phyloP scores from a whole-genome alignment of 2,113 vertebrate genomes.

The Pachycephala philippinensis region DNA sequence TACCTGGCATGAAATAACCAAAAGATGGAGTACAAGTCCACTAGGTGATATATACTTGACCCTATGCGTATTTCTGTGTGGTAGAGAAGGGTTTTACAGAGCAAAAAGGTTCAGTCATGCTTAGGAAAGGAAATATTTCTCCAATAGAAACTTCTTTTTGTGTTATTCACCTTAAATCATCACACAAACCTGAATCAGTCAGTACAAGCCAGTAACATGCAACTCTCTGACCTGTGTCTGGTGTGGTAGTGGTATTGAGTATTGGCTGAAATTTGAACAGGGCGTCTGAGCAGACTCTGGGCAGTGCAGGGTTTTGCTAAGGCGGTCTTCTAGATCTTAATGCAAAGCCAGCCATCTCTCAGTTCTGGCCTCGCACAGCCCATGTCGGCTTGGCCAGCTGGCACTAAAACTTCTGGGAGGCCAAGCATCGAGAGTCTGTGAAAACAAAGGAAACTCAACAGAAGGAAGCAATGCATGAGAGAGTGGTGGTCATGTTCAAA shows the following conservation, averaged over 20 bases:
- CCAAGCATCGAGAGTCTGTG: background rate
- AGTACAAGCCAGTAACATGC: background rate
- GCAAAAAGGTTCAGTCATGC: background rate
- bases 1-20: background rate
- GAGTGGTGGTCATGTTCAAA: background rate
- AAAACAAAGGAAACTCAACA: background rate
- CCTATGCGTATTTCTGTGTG: background rate
- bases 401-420: background rate
- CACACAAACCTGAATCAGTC: background rate
- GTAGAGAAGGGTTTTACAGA: background rate
- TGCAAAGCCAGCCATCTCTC: background rate
- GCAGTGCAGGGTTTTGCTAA: background rate
- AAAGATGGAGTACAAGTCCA: background rate
- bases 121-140: background rate
- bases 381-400: background rate
- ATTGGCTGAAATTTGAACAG: background rate
- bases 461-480: conserved; percentile 13
- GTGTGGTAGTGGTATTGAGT: background rate
- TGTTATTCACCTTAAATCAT: background rate
- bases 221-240: background rate
- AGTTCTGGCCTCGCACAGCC: background rate
- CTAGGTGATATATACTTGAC: background rate
- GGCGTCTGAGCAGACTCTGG: background rate
- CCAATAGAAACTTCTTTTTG: background rate
- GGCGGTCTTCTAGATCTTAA: background rate